Conservation (phyloP, 2,113 vertebrate genomes). For the Carassius gibelio region DNA sequence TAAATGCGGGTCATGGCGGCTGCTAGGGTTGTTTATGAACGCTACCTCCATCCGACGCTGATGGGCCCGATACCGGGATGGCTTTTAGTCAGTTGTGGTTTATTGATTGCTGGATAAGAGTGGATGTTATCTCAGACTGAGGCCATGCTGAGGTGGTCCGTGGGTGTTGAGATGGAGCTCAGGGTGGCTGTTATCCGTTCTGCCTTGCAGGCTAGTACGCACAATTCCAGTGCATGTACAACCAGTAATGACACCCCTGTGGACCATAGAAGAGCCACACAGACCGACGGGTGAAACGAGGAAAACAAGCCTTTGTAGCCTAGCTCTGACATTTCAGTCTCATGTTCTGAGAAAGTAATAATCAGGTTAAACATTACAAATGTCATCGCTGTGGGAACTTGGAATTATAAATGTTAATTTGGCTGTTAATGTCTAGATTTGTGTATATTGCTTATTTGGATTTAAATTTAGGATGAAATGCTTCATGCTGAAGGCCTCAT, state of each 20-base stretch:
- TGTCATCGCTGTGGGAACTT: not conserved
- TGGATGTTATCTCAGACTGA: constrained; percentile 27
- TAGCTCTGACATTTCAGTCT: not conserved
- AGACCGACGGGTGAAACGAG: not conserved
- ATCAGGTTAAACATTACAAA: not conserved
- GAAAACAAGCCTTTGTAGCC: not conserved
- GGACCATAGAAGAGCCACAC: not conserved
- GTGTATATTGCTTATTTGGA: not conserved
- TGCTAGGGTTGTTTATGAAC: constrained; percentile 34
- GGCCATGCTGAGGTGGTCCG: constrained; percentile 12
- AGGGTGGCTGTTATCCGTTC: constrained; percentile 11
- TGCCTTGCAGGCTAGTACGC: constrained; percentile 2
- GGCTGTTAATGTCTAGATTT: not conserved
- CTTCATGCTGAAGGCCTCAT: not conserved
- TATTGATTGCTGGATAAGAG: constrained; percentile 12
- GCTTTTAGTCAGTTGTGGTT: constrained; percentile 16
- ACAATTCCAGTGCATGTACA: constrained; percentile 18
- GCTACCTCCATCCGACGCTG: not conserved
- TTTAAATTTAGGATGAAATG: not conserved
- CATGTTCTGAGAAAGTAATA: not conserved
- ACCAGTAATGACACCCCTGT: constrained; percentile 10
- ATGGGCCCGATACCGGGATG: not conserved
- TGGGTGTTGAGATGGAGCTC: constrained; percentile 10
- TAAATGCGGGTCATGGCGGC: constrained; percentile 17
- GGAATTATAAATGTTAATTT: not conserved